Evolutionary conservation across 2,888 invertebrate genomes (phyloP).

Genomic region (Sarcophaga rosellei): DNA sequence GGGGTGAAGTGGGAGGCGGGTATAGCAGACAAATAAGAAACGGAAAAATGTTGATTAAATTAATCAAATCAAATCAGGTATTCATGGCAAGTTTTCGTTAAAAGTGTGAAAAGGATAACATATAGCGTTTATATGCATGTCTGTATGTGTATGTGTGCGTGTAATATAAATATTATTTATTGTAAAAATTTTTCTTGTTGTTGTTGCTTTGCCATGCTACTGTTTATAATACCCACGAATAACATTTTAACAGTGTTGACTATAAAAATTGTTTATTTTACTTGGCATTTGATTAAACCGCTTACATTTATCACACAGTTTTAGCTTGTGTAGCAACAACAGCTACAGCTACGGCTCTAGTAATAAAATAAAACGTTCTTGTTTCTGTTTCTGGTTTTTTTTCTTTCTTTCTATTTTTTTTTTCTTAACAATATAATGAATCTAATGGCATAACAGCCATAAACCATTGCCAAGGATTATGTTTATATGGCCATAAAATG

Average conservation of each 20-base stretch:
- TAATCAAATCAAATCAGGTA: constrained; percentile 69
- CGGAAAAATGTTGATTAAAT: constrained; percentile 66
- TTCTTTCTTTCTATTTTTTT: too few relatives aligned
- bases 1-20: neutral
- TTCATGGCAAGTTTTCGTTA: constrained; percentile 58
- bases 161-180: neutral
- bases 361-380: too few relatives aligned
- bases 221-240: too few relatives aligned
- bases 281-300: constrained; percentile 55
- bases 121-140: neutral
- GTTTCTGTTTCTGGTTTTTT: too few relatives aligned
- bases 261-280: constrained; percentile 33
- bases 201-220: too few relatives aligned
- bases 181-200: too few relatives aligned
- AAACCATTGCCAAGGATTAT: too few relatives aligned
- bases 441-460: too few relatives aligned
- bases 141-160: neutral
- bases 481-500: too few relatives aligned
- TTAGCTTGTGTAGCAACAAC: neutral
- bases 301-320: constrained; percentile 53
- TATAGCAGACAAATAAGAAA: constrained; percentile 48
- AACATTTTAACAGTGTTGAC: too few relatives aligned
- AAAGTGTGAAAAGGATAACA: neutral
- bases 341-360: too few relatives aligned
- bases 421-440: too few relatives aligned